Base-by-base conservation (phyloP, 2,797 vertebrate species). In the Uromys caudimaculatus region DNA sequence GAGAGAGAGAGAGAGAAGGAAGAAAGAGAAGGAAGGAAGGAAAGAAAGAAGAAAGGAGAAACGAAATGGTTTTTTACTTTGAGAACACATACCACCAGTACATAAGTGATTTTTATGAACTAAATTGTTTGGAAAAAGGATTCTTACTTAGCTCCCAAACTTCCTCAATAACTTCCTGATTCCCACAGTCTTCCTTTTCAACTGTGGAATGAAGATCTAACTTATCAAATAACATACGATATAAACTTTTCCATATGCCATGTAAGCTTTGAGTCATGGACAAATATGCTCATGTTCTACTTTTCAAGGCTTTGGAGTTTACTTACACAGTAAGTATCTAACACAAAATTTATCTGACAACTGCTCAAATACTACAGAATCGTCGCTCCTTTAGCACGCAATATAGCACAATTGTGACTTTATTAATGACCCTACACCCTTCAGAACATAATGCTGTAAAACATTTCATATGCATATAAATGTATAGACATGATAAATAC, bases 141-240 rank as follows among this genome's bases (percentile, higher is more conserved):
- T 81, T 41, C 71, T 85, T 89, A 54, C 29, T 64, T 52, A 41
- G 2, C 60, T 5, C 5, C n/a, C 69, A 84, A 58, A 44, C 44
- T 44, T 44, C 44, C 44, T 44, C 44, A 44, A 76, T 76, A 50
- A 71, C n/a, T 50, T 85, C 90, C 93, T 96, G 67, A 96, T 97
- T 97, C 97, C 92, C 96, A 97, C 38, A 98, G 98, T 98, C 98
- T 98, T 98, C 99, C 98, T 96, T 95, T 98, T 96, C 95, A 97
- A 97, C 96, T 98, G 98, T 98, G 97, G 97, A 93, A 97, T 95
- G 97, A 97, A 98, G 98, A 99, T 98, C 98, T 98, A 98, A 98
- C 97, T 98, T 98, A 98, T 99, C 99, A 99, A 98, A 99, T 99
- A 99, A 99, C 95, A 98, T 98, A 98, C 98, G 99, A 98, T 98